Base-by-base conservation (phyloP, 2,113 vertebrate genomes). In the Argyrosomus japonicus region DNA sequence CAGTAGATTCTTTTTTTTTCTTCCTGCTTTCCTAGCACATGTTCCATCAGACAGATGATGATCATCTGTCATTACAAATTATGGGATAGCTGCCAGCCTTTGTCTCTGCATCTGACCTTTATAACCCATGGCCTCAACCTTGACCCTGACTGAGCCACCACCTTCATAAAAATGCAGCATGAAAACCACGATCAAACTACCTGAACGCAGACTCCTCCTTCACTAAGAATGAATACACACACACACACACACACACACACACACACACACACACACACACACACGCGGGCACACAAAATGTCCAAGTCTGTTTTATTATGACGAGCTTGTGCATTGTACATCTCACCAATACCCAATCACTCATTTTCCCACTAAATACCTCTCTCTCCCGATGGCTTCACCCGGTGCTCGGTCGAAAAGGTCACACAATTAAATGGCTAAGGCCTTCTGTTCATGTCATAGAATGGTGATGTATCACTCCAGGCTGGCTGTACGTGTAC, bases 381-480 rank as follows among this genome's bases (percentile, higher is more conserved):
- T 84, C 87, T 80, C 87, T 86, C 88, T 89, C 92, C 88, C 86
- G 67, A 90, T 91, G 91, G 89, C 89, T 92, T 87, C 91, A 87
- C 90, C 88, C 85, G 67, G 89, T 58, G 85, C 92, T 91, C 79
- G 88, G 94, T 94, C 93, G 92, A 89, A 95, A 95, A 95, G 93
- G 94, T 95, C 92, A 94, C 92, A 94, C 93, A 91, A 94, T 95
- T 95, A 94, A 96, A 94, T 92, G 92, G 93, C 93, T 91, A 87
- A 85, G 93, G 93, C 94, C 94, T 94, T 94, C 90, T 94, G 94
- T 93, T 91, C 91, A 86, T 94, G 95, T 95, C 95, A 94, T 77
- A 87, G 92, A 92, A 91, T 93, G 92, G 94, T 94, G 94, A 95
- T 95, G 94, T 95, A 94, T 95, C 93, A 93, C 94, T 93, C 90